Base-by-base conservation (phyloP, 2,888 invertebrate genomes). In the Ectemnius cavifrons region DNA sequence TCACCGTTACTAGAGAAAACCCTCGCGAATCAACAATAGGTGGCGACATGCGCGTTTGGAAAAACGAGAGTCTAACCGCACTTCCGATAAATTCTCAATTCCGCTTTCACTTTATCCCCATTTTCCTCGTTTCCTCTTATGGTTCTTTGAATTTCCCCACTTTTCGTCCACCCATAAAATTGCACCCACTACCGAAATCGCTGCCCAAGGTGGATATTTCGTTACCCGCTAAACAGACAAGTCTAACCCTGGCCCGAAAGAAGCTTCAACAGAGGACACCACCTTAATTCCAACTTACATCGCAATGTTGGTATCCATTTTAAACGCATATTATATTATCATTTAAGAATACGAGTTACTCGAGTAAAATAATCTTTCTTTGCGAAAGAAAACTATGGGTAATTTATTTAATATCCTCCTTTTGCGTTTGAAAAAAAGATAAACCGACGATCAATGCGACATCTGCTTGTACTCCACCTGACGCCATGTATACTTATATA, bases 211-310 rank as follows among this genome's bases (percentile, higher is more conserved):
- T 27, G n/a, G 49, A 62, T 72, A 59, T 65, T n/a, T 46, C 71
- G 68, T 75, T 71, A 76, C 65, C 73, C 67, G 78, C 69, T 63
- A 80, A 63, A 45, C 37, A n/a, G 58, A 72, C 68, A 66, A 82
- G 75, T 83, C 81, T 87, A 86, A 86, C 84, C 84, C 84, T 84
- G 84, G 86, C 85, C 77, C 75, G 46, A 67, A 61, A 73, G 80
- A 85, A 85, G 86, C 87, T 86, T 86, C 85, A 77, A 80, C 75
- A 88, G 88, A 87, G 86, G 87, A 85, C 89, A 86, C 84, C 84
- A 87, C 85, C 81, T 67, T 66, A 74, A 71, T 71, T 71, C n/a
- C 57, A 79, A 74, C 63, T 74, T 63, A 57, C 23, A 18, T 57
- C 58, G 63, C 61, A 63, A 71, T 14, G 67, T 68, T 72, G 76